Evolutionary conservation across 1,140 invertebrate genomes (phyloP).

Genomic region (Sycobia sp.): DNA sequence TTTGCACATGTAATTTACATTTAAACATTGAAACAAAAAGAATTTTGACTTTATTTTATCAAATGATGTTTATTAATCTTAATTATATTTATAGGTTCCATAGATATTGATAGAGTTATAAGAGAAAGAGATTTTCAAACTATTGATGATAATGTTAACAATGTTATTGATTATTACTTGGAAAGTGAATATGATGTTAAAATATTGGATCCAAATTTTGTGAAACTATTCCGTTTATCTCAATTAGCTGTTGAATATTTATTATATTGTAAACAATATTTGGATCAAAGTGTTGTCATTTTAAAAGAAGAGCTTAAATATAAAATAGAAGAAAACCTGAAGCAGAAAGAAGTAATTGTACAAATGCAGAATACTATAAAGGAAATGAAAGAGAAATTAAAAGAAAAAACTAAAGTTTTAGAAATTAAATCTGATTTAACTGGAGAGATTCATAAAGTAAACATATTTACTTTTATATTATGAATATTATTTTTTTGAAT

Average conservation of each 20-base stretch:
- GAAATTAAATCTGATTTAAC: conserved; percentile 48
- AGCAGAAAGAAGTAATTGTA: conserved; percentile 46
- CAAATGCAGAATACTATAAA: conserved; percentile 35
- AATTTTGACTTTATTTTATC: no score
- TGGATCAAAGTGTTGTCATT: conserved; percentile 69
- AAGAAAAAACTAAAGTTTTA: conserved; percentile 47
- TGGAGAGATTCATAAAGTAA: conserved; percentile 57
- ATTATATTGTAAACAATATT: conserved; percentile 71
- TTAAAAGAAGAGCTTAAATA: conserved; percentile 67
- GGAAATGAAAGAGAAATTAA: conserved; percentile 46
- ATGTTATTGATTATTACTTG: conserved; percentile 67
- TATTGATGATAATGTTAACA: conserved; percentile 69
- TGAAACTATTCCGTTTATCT: conserved; percentile 71
- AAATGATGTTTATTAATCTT: no score
- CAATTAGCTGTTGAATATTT: conserved; percentile 74
- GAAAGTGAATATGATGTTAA: conserved; percentile 68
- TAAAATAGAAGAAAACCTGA: conserved; percentile 61
- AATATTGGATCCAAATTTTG: conserved; percentile 70
- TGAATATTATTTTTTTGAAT: background rate
- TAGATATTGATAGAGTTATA: conserved; percentile 69
- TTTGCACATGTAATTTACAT: no score
- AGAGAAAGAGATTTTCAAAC: conserved; percentile 68
- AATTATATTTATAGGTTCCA: conserved; percentile 59
- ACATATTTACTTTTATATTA: conserved; percentile 12
- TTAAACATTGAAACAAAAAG: no score